Percentiles rank a stretch among this genome's conserved stretches.
Evolutionary conservation across 2,113 vertebrate genomes (phyloP).

Genomic region (Drymodes brunneopygia): DNA sequence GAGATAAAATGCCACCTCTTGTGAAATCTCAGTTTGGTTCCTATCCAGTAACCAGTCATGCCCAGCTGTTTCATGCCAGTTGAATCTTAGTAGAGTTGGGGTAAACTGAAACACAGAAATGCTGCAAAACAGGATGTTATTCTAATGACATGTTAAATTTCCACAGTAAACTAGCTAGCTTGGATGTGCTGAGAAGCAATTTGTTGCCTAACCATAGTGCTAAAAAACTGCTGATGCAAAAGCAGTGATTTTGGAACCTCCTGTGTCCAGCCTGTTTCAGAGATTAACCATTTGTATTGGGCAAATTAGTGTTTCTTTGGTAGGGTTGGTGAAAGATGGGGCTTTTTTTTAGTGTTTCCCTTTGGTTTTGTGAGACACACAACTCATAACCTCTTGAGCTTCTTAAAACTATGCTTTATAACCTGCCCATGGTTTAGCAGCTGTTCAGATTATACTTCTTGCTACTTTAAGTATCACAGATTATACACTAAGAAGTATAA

Average conservation of each 20-base stretch:
- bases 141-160: neutral
- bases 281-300: neutral
- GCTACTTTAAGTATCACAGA: neutral
- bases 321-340: neutral
- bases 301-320: neutral
- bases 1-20: slow-evolving; percentile 26
- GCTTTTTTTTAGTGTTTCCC: neutral
- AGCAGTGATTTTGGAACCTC: neutral
- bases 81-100: neutral
- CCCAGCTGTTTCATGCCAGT: slow-evolving; percentile 27
- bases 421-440: neutral
- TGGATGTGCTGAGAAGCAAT: neutral
- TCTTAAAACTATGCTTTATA: neutral
- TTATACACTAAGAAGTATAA: neutral
- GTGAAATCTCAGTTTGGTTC: slow-evolving; percentile 17
- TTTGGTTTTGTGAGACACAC: neutral
- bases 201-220: neutral
- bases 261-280: neutral
- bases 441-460: neutral
- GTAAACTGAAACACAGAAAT: neutral
- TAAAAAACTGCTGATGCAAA: neutral
- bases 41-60: neutral
- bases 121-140: slow-evolving; percentile 1
- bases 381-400: neutral
- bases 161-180: neutral